These are phyloP conservation scores for Lypha dubia DNA, from an alignment of 2,888 invertebrate genomes.

Conservation along the genomic window DNA sequence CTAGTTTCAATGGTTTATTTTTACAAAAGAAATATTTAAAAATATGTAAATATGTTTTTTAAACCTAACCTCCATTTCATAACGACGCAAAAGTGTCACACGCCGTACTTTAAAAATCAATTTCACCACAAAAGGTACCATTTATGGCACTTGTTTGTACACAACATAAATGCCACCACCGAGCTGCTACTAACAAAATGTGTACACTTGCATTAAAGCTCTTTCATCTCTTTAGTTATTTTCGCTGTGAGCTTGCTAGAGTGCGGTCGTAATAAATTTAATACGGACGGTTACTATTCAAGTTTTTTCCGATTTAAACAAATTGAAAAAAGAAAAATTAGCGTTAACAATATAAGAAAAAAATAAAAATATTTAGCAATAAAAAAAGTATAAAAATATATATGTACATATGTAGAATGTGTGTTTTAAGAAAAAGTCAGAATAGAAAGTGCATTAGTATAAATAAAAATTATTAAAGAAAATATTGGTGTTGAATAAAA, in stretches of 20 bases:
- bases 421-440: constrained; percentile 4
- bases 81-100: too few species aligned
- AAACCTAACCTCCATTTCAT: background rate
- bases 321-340: constrained; percentile 40
- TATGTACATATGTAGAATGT: constrained; percentile 6
- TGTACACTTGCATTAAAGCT: constrained; percentile 74
- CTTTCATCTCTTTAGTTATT: constrained; percentile 74
- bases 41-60: too few species aligned
- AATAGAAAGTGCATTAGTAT: constrained; percentile 27
- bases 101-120: background rate
- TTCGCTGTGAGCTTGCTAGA: constrained; percentile 76
- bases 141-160: background rate
- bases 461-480: constrained; percentile 43
- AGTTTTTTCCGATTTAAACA: constrained; percentile 23
- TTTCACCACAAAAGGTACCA: background rate
- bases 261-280: constrained; percentile 69
- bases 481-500: constrained; percentile 57
- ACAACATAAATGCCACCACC: constrained; percentile 19
- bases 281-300: constrained; percentile 44
- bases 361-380: constrained; percentile 28
- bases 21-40: too few species aligned
- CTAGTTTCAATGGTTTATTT: too few species aligned
- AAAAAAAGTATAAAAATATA: constrained; percentile 38
- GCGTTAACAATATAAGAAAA: constrained; percentile 46
- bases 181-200: constrained; percentile 57